Evolutionary conservation across 30 jellyfish, hydroid and myxozoan species (phyloP).

Genomic region (Chrysaora quinquecirrha): DNA sequence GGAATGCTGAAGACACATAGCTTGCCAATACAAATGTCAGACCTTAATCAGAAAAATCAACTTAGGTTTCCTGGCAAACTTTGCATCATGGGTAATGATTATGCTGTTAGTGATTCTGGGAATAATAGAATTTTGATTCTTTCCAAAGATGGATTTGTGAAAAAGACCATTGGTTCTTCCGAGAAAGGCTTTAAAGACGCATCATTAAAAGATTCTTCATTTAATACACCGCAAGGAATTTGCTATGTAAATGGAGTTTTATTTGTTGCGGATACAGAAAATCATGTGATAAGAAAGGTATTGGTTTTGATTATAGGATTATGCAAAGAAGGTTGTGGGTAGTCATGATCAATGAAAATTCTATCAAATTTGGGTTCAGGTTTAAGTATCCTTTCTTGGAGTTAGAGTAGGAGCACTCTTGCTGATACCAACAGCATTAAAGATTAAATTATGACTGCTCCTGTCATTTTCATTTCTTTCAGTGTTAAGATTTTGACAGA

Average conservation of each 20-base stretch:
- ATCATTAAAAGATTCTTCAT: slow-evolving; percentile 24
- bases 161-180: slow-evolving; percentile 42
- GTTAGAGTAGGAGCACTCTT: no score
- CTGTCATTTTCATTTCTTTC: no score
- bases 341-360: no score
- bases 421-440: no score
- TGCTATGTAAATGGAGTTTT: slow-evolving; percentile 25
- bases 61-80: slow-evolving; percentile 85
- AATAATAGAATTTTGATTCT: slow-evolving; percentile 61
- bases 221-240: slow-evolving; percentile 86
- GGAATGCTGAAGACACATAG: slow-evolving; percentile 61
- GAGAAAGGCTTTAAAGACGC: slow-evolving; percentile 76
- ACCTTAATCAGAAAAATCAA: neutral
- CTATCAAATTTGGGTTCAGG: no score
- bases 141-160: slow-evolving; percentile 61
- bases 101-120: slow-evolving; percentile 80
- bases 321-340: no score
- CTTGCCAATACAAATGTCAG: slow-evolving; percentile 66
- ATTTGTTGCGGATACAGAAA: slow-evolving; percentile 92
- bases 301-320: no score
- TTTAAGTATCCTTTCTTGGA: no score
- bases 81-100: slow-evolving; percentile 18
- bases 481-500: no score
- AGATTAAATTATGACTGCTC: no score
- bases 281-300: slow-evolving; percentile 85